These are phyloP conservation scores for Idaea biselata DNA, from an alignment of 2,888 invertebrate species.

Conservation along the genomic window DNA sequence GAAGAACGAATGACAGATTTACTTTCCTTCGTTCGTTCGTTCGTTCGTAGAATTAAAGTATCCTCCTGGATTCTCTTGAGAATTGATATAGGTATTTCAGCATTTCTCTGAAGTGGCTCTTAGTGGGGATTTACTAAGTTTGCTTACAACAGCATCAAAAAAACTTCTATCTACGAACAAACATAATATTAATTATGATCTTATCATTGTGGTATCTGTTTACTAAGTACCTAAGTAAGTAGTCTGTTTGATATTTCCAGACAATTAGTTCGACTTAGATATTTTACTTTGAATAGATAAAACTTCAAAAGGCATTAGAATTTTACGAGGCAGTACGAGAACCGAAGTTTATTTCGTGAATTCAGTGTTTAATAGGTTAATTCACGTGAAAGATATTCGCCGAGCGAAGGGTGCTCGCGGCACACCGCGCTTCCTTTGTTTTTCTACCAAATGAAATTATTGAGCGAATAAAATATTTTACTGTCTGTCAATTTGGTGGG, in stretches of 20 bases:
- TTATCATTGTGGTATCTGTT: neutral
- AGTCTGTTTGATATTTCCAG: neutral
- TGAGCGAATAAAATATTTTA: conserved; percentile 78
- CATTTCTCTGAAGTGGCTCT: no score
- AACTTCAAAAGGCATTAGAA: conserved; percentile 35
- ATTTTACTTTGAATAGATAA: conserved; percentile 14
- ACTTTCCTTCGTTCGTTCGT: no score
- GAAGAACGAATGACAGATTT: no score
- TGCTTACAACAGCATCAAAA: neutral
- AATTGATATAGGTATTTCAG: no score
- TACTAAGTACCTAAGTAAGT: neutral
- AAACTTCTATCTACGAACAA: neutral
- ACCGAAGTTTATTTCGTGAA: conserved; percentile 64
- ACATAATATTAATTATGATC: neutral
- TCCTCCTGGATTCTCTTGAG: no score
- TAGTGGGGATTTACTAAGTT: no score
- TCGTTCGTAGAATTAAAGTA: no score
- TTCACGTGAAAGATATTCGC: conserved; percentile 72
- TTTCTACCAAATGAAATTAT: conserved; percentile 79
- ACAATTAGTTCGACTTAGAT: neutral
- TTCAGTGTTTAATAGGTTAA: conserved; percentile 73
- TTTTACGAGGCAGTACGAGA: conserved; percentile 55
- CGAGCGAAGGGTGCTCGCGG: conserved; percentile 50
- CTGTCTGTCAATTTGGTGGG: conserved; percentile 76
- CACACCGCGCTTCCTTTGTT: conserved; percentile 49